A percentile compares a stretch with the other conserved stretches of the same genome.
Conservation (phyloP, 2,888 invertebrate species). For the Leucophora obtusa region DNA sequence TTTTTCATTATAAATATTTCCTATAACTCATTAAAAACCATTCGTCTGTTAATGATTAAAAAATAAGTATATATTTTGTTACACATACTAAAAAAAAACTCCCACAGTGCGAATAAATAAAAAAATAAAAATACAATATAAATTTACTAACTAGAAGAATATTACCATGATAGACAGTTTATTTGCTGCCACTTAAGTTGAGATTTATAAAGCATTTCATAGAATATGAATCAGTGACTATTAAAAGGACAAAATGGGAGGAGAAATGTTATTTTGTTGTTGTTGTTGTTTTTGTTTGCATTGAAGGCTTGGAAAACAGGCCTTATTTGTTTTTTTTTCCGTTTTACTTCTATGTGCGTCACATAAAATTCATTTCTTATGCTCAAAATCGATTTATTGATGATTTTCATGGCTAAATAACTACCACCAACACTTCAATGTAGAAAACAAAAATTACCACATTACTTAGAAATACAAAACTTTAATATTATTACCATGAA, state of each 20-base stretch:
- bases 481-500: too few relatives aligned
- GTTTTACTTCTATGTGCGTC: constrained; percentile 12
- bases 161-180: constrained; percentile 43
- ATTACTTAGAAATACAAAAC: too few relatives aligned
- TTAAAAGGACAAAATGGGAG: not conserved
- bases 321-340: not conserved
- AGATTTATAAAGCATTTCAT: constrained; percentile 44
- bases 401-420: constrained; percentile 53
- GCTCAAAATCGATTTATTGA: constrained; percentile 57
- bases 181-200: constrained; percentile 52
- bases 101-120: not conserved
- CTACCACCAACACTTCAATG: not conserved
- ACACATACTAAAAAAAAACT: not conserved
- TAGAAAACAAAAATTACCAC: too few relatives aligned
- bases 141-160: not conserved
- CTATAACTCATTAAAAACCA: not conserved
- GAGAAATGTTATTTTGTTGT: not conserved
- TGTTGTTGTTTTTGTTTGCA: not conserved
- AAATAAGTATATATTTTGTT: not conserved
- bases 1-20: not conserved
- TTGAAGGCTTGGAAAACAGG: not conserved
- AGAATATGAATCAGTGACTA: constrained; percentile 17
- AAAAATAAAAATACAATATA: constrained; percentile 1
- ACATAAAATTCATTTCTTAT: constrained; percentile 18
- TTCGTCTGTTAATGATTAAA: not conserved